A percentile compares a stretch with the other conserved stretches of the same genome.
phyloP scores from a whole-genome alignment of 1,140 invertebrate species.

The Ptiloglossa arizonensis region DNA sequence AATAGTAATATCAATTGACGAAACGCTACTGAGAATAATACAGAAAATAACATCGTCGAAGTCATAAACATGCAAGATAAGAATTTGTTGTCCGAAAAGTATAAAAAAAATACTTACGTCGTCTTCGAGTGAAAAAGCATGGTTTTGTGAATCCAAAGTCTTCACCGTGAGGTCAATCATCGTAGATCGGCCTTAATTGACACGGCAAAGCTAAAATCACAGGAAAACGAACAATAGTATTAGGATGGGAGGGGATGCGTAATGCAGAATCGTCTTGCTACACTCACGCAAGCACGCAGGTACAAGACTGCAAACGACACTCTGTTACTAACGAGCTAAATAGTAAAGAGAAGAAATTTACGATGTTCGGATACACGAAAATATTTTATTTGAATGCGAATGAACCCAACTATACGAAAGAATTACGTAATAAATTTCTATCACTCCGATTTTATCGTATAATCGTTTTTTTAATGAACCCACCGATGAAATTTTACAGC shows the following conservation, averaged over 20 bases:
- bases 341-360: constrained; percentile 13
- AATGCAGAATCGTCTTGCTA: constrained; percentile 23
- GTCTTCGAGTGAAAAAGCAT: constrained; percentile 91
- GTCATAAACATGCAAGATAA: background rate
- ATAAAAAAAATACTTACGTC: constrained; percentile 86
- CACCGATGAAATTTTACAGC: constrained; percentile 51
- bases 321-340: constrained; percentile 13
- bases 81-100: background rate
- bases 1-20: background rate
- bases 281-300: constrained; percentile 44
- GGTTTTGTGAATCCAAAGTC: constrained; percentile 96
- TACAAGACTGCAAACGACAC: constrained; percentile 44
- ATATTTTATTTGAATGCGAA: background rate
- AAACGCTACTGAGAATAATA: no score
- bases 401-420: background rate
- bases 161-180: constrained; percentile 95
- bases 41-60: background rate
- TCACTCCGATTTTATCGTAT: background rate
- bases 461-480: constrained; percentile 30
- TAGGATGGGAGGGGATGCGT: background rate
- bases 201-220: constrained; percentile 14
- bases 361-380: background rate
- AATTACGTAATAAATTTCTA: constrained; percentile 17
- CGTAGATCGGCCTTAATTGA: constrained; percentile 25
- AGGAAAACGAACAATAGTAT: constrained; percentile 7